A percentile compares a stretch with the other conserved stretches of the same genome.
Conservation (phyloP, 92 coral and sea anemone species). For the Epizoanthus scotinus region DNA sequence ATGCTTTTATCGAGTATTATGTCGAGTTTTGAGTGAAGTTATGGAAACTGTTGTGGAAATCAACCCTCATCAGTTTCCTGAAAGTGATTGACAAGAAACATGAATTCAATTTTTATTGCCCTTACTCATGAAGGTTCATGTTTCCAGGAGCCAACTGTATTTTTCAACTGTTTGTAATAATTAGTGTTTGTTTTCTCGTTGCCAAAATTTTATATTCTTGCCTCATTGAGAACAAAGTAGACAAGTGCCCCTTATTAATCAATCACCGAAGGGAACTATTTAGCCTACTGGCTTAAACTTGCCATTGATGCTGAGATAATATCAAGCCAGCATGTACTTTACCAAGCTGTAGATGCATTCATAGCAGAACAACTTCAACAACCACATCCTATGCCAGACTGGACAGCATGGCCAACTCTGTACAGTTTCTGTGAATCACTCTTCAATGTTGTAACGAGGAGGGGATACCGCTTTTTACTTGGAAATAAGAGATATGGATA, state of each 20-base stretch:
- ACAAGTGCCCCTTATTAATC: slow-evolving; percentile 39
- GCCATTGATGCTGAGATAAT: slow-evolving; percentile 37
- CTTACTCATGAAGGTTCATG: no score
- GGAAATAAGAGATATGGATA: slow-evolving; percentile 40
- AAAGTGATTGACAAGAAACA: no score
- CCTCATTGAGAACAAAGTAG: neutral
- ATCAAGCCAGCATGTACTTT: slow-evolving; percentile 33
- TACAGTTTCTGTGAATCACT: slow-evolving; percentile 46
- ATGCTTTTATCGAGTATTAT: no score
- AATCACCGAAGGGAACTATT: slow-evolving; percentile 38
- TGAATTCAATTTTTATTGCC: no score
- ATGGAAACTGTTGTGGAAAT: no score
- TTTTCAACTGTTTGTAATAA: no score
- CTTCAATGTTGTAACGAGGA: slow-evolving; percentile 32
- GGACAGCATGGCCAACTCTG: slow-evolving; percentile 47
- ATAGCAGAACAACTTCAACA: slow-evolving; percentile 45
- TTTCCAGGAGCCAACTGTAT: no score
- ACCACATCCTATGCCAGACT: slow-evolving; percentile 33
- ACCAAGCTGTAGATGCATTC: slow-evolving; percentile 44
- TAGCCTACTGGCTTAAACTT: slow-evolving; percentile 46
- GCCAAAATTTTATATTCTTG: no score
- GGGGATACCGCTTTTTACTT: slow-evolving; percentile 39
- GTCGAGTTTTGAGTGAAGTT: no score
- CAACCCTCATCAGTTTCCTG: no score
- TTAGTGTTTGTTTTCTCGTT: no score